Conservation (phyloP, 2,797 vertebrate species). For the Percopsis omiscomaycus region DNA sequence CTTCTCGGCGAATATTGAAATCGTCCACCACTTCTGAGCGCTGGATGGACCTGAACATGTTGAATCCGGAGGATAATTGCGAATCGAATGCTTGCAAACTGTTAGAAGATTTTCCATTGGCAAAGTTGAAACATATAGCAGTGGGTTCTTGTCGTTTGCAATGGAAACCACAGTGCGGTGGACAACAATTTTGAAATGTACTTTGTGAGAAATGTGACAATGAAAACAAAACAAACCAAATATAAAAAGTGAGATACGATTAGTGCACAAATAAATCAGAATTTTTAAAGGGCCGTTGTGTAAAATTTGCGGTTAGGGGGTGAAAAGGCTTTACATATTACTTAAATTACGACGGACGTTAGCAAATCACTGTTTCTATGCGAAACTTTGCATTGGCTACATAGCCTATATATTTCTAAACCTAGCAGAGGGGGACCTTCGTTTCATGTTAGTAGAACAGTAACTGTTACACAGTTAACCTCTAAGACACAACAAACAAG, state of each 20-base stretch:
- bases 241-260: no score
- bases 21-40: slow-evolving; percentile 57
- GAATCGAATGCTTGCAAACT: slow-evolving; percentile 58
- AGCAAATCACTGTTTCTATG: no score
- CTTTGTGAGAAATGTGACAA: no score
- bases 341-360: no score
- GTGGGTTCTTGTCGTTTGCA: slow-evolving; percentile 17
- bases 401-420: slow-evolving; percentile 28
- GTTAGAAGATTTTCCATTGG: slow-evolving; percentile 43
- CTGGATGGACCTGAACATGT: slow-evolving; percentile 55
- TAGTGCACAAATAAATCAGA: no score
- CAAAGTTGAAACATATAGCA: slow-evolving; percentile 41
- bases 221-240: no score
- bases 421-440: slow-evolving; percentile 16
- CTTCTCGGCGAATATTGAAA: slow-evolving; percentile 72
- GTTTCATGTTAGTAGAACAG: no score
- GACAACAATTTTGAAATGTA: no score
- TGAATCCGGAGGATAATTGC: slow-evolving; percentile 61
- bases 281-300: no score
- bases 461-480: no score
- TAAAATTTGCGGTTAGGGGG: no score
- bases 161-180: neutral
- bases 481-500: slow-evolving; percentile 12
- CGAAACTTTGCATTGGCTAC: neutral
- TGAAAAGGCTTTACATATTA: no score